These are phyloP conservation scores for Trinectes maculatus DNA, from an alignment of 2,113 vertebrate species.

Conservation along the genomic window DNA sequence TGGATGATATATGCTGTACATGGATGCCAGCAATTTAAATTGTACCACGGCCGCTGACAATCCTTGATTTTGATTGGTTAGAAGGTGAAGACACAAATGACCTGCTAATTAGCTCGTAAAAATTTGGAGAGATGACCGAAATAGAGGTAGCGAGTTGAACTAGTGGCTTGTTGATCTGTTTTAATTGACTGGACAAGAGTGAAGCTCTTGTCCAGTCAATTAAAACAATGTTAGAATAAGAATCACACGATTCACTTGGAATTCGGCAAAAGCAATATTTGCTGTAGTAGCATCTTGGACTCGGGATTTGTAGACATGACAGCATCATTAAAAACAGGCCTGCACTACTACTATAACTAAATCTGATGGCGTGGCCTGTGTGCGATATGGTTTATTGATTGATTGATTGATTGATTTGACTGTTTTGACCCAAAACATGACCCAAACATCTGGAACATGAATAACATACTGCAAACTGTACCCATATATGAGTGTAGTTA, in stretches of 20 bases:
- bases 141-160: no score
- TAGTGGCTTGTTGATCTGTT: neutral
- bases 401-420: no score
- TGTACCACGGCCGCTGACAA: no score
- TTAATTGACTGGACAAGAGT: neutral
- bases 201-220: neutral
- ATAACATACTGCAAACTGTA: neutral
- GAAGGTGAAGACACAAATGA: neutral
- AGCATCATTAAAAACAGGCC: neutral
- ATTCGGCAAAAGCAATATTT: no score
- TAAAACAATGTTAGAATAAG: no score
- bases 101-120: no score
- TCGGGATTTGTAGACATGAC: conserved; percentile 10
- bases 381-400: no score
- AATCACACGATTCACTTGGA: no score
- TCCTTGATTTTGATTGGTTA: neutral
- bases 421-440: no score
- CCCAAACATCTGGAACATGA: neutral
- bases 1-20: neutral
- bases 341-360: neutral
- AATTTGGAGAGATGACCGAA: no score
- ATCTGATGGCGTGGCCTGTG: neutral
- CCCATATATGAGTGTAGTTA: no score
- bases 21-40: neutral
- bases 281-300: neutral